These are phyloP conservation scores for Colossoma macropomum DNA, from an alignment of 2,113 vertebrate genomes.

Conservation along the genomic window DNA sequence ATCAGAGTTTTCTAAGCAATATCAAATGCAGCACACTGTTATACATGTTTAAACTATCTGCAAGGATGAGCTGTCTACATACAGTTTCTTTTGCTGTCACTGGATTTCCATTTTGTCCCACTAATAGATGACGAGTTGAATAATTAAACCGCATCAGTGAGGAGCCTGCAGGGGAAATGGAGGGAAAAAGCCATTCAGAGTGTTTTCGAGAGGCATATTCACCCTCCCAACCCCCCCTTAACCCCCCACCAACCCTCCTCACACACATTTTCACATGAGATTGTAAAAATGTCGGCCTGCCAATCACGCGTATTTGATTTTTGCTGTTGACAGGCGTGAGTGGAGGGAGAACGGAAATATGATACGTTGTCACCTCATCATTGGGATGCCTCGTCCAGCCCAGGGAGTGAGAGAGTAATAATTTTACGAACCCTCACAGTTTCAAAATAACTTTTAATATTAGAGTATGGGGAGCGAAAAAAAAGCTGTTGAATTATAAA, in stretches of 20 bases:
- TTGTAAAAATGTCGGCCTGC: constrained; percentile 73
- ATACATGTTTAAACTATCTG: constrained; percentile 20
- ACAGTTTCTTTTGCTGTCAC: constrained; percentile 19
- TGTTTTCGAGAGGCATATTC: constrained; percentile 64
- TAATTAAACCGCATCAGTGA: constrained; percentile 66
- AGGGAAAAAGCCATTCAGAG: constrained; percentile 70
- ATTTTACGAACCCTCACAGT: constrained; percentile 63
- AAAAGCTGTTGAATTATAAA: constrained; percentile 62
- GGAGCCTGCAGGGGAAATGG: constrained; percentile 61
- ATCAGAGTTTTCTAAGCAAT: neutral
- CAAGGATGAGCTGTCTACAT: neutral
- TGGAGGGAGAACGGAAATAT: constrained; percentile 69
- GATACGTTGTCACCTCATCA: constrained; percentile 77
- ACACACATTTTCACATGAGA: constrained; percentile 75
- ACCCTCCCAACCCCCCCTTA: neutral
- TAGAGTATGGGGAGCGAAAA: constrained; percentile 23
- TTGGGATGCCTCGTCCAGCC: constrained; percentile 70
- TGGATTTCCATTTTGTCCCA: constrained; percentile 28
- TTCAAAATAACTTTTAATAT: constrained; percentile 72
- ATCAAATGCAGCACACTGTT: neutral
- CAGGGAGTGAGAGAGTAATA: constrained; percentile 66
- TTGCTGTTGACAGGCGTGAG: constrained; percentile 70
- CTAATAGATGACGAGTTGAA: constrained; percentile 55
- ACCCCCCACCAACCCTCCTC: constrained; percentile 52
- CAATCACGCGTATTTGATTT: constrained; percentile 78